Evolutionary conservation across 2,888 invertebrate species (phyloP).

Genomic region (Heliconius ismenius): DNA sequence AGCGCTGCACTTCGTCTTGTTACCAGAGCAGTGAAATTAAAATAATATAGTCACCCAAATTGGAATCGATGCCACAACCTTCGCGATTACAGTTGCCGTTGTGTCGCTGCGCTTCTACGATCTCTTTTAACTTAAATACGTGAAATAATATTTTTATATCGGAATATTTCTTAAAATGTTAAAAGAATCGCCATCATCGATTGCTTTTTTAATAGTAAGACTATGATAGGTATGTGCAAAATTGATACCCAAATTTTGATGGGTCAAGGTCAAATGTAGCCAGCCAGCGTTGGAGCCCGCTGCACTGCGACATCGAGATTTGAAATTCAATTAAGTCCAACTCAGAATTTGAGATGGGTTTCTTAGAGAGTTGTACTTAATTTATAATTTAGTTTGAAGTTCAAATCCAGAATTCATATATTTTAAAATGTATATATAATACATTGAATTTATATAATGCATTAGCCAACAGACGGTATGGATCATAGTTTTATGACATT

Average conservation of each 20-base stretch:
- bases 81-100: not conserved
- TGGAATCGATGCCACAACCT: not conserved
- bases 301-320: slow-evolving; percentile 28
- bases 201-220: not conserved
- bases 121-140: not conserved
- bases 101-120: not conserved
- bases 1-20: not conserved
- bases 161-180: not conserved
- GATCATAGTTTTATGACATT: too few relatives aligned
- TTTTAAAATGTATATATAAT: too few relatives aligned
- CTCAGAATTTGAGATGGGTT: slow-evolving; percentile 11
- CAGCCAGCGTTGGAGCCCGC: not conserved
- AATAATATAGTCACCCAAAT: not conserved
- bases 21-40: not conserved
- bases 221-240: not conserved
- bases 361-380: slow-evolving; percentile 1
- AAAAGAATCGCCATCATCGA: not conserved
- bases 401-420: not conserved
- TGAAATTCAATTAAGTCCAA: slow-evolving; percentile 25
- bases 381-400: not conserved
- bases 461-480: too few relatives aligned
- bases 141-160: too few relatives aligned
- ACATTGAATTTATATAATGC: too few relatives aligned
- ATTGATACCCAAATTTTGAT: slow-evolving; percentile 16
- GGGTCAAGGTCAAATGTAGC: slow-evolving; percentile 18